Evolutionary conservation across 2,113 vertebrate species (phyloP), one percentile per base, ranked within the genome.

Genomic region (Paraplagusia blochii): DNA sequence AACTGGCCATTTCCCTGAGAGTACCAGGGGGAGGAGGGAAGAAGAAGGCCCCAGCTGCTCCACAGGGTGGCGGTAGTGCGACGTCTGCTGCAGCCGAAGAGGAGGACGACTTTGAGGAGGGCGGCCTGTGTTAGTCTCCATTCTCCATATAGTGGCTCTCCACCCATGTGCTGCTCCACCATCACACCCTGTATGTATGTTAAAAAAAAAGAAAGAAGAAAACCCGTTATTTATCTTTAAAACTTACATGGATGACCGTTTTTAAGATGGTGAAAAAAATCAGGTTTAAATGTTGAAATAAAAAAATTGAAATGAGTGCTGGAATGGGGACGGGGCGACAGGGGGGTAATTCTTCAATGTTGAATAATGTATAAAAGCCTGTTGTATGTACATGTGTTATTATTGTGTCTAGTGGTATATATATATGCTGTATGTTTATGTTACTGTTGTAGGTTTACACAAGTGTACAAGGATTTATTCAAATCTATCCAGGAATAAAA

Each of bases 91-190:
- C 64, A 4, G 82, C 90, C 0, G 92, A 93, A 5, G 94, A 98
- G 1, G 93, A 94, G 1, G 94, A 95, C 4, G 96, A 98, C 36
- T 98, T 98, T n/a, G 94, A 94, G 17, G 94, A 94, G 17, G 95
- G 96, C 53, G 96, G 97, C 47, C 86, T 99, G 0, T 98, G 96
- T 90, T 99, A 98, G 76, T 65, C 64, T 7, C 52, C 64, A n/a
- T 19, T 14, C 53, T 55, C 44, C 49, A 6, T 14, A 39, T 19
- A 8, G 33, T 8, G 48, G 1, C 6, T 58, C 42, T 47, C 56
- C 8, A 36, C 45, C 48, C 47, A 44, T 43, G 43, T 44, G 13
- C 52, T 51, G 53, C 63, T 36, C 14, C 53, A 22, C 43, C 49
- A 33, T 38, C 11, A 14, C 55, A 40, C 44, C 59, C 53, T 63